phyloP scores from a whole-genome alignment of 1,140 invertebrate species.

The Proctacanthus coquilletti region DNA sequence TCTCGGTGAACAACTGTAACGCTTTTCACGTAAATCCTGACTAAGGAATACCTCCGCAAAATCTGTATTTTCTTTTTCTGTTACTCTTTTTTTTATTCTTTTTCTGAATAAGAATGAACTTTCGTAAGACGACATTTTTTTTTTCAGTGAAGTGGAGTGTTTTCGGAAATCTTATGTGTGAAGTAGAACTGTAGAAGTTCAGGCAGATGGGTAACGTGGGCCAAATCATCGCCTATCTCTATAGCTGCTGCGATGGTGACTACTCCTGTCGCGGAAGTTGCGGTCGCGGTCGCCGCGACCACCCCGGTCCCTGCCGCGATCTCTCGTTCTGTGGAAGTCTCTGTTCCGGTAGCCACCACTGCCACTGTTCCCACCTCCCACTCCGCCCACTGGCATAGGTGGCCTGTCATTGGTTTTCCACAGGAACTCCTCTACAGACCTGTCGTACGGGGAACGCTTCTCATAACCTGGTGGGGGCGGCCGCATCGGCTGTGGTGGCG shows the following conservation, averaged over 20 bases:
- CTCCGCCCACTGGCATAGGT: background rate
- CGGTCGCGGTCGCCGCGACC: conserved; percentile 12
- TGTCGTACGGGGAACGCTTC: conserved; percentile 61
- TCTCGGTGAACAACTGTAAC: too few species aligned
- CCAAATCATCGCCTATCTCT: conserved; percentile 10
- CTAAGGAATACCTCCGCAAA: too few species aligned
- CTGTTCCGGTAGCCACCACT: conserved; percentile 8
- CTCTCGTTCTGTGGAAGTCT: conserved; percentile 14
- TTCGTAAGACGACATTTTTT: too few species aligned
- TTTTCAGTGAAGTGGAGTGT: too few species aligned
- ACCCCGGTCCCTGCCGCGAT: conserved; percentile 12
- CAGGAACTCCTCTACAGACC: conserved; percentile 80
- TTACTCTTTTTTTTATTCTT: too few species aligned
- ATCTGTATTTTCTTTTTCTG: too few species aligned
- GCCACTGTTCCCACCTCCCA: conserved; percentile 5
- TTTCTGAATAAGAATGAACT: too few species aligned
- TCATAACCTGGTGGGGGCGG: conserved; percentile 38
- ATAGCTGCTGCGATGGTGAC: conserved; percentile 11
- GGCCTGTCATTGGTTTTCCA: conserved; percentile 46
- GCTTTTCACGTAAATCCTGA: too few species aligned
- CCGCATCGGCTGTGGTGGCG: conserved; percentile 27
- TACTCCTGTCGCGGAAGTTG: conserved; percentile 14
- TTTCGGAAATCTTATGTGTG: too few species aligned
- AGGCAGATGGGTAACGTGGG: too few species aligned
- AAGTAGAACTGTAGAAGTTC: too few species aligned